A percentile compares a stretch with the other conserved stretches of the same genome.
These are phyloP conservation scores for Drosophila novamexicana DNA, from an alignment of 1,140 invertebrate genomes.

Conservation along the genomic window DNA sequence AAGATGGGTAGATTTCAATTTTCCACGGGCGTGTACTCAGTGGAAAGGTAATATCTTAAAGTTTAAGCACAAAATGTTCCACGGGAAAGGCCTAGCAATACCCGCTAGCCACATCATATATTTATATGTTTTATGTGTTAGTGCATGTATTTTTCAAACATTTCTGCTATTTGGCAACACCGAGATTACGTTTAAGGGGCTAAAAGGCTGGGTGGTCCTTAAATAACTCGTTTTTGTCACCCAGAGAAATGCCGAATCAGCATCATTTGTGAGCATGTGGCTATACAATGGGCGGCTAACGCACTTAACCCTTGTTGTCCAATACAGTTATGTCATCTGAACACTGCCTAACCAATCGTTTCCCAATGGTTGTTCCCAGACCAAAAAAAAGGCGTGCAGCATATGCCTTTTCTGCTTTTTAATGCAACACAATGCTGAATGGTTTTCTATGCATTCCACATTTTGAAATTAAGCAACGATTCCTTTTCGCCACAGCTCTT, in stretches of 20 bases:
- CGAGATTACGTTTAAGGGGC: constrained; percentile 4
- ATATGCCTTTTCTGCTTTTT: constrained; percentile 23
- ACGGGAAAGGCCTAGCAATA: no score
- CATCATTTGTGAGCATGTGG: constrained; percentile 15
- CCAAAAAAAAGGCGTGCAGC: neutral
- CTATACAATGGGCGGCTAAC: constrained; percentile 13
- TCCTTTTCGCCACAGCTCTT: constrained; percentile 23
- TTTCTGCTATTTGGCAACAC: no score
- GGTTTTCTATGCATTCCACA: constrained; percentile 55
- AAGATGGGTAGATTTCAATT: no score
- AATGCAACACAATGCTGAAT: constrained; percentile 42
- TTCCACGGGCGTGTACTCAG: no score
- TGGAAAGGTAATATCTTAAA: no score
- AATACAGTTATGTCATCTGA: constrained; percentile 52
- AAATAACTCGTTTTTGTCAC: constrained; percentile 24
- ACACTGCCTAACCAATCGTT: constrained; percentile 49
- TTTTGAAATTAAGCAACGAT: constrained; percentile 66
- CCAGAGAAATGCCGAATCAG: constrained; percentile 48
- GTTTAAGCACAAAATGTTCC: no score
- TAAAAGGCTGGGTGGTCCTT: neutral
- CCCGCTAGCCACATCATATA: no score
- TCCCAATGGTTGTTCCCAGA: constrained; percentile 50
- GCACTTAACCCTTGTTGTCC: constrained; percentile 53
- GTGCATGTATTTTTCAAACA: no score
- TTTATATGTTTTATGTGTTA: no score